Base-by-base conservation (phyloP, 2,797 vertebrate species). In the Eurystomus glaucurus region DNA sequence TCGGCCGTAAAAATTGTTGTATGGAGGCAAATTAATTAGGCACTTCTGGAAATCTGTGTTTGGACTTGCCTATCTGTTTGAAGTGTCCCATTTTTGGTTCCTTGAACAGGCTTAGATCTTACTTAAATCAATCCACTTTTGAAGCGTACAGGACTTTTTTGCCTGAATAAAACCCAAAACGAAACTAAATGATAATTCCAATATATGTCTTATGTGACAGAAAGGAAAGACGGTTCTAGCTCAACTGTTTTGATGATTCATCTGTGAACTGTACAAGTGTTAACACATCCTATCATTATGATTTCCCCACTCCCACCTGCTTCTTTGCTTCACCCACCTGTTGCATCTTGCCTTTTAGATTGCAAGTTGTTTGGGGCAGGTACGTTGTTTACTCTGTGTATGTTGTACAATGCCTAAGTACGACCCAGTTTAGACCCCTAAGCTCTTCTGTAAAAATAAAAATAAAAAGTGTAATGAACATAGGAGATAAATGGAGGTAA, bases 251-350 rank as follows among this genome's bases (percentile, higher is more conserved):
- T 91, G 85, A 90, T 96, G 95, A 96, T 93, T 97, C 92, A 95
- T 66, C 70, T 83, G 52, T 71, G 83, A 93, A 91, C 41, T 54
- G 90, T 80, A 96, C 93, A 92, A 66, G 93, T 79, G 83, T 94
- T 89, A 97, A 94, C 96, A 94, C 80, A 96, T 95, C 77, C 92
- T 95, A 46, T 95, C 89, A 97, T 94, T 95, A 90, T 0, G 6
- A 79, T 94, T 96, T 94, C 83, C 88, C 90, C 80, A 94, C 90
- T 93, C 93, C 64, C 95, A 95, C 93, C 90, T 95, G 83, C 80
- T 81, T 66, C 76, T 96, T 96, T 93, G 58, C 88, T 96, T 93
- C 88, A 96, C 93, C 88, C 97, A 96, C 94, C 90, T 97, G 95
- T 94, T 93, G 39, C 83, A 95, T 96, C 93, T 96, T 97, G 94